These are phyloP conservation scores for Drosophila virilis DNA, from an alignment of 1,140 invertebrate species.

Conservation along the genomic window DNA sequence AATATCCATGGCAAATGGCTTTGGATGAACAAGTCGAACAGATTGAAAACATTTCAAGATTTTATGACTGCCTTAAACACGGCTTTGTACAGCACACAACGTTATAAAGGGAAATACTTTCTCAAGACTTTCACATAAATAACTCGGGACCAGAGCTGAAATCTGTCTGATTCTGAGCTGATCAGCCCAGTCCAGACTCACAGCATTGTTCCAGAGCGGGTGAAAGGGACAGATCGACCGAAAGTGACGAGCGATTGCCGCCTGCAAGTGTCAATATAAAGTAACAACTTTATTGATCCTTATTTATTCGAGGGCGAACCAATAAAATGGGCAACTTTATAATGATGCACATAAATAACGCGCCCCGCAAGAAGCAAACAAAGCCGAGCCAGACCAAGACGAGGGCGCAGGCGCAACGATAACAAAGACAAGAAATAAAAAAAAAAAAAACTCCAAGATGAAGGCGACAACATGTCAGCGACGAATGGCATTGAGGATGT, in stretches of 20 bases:
- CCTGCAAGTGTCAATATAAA: constrained; percentile 82
- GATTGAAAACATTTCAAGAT: constrained; percentile 64
- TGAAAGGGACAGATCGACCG: constrained; percentile 13
- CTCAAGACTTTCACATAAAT: constrained; percentile 74
- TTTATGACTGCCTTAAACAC: constrained; percentile 69
- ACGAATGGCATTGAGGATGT: constrained; percentile 63
- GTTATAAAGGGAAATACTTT: constrained; percentile 62
- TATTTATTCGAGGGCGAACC: constrained; percentile 81
- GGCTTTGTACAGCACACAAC: constrained; percentile 27
- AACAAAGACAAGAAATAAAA: constrained; percentile 1
- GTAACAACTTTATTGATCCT: constrained; percentile 81
- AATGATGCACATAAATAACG: constrained; percentile 79
- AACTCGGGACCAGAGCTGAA: constrained; percentile 27
- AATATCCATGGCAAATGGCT: constrained; percentile 33
- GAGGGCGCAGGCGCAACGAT: constrained; percentile 44
- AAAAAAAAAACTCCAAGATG: constrained; percentile 12
- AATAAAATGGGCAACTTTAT: constrained; percentile 82
- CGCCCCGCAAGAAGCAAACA: constrained; percentile 29
- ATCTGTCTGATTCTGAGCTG: constrained; percentile 8
- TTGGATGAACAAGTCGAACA: constrained; percentile 56
- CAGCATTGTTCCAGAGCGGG: constrained; percentile 11
- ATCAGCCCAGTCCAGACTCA: background rate
- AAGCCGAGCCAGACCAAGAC: constrained; percentile 33
- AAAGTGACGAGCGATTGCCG: constrained; percentile 80
- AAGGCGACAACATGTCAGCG: constrained; percentile 56